A percentile compares a stretch with the other conserved stretches of the same genome.
phyloP scores from a whole-genome alignment of 2,797 vertebrate species.

The Chelon auratus region DNA sequence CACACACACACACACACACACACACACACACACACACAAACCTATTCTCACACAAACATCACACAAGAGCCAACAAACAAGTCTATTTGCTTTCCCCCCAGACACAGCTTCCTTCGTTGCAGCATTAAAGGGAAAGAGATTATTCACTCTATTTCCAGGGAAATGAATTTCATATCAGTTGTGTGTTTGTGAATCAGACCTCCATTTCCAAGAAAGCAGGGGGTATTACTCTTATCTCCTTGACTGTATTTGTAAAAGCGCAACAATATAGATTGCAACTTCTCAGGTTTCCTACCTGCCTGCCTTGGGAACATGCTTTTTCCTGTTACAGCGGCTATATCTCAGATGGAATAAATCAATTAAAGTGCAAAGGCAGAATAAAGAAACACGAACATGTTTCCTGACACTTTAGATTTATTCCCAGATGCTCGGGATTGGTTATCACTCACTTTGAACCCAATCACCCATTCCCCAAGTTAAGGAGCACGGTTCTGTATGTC shows the following conservation, averaged over 20 bases:
- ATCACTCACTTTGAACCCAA: slow-evolving; percentile 54
- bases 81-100: slow-evolving; percentile 62
- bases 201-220: slow-evolving; percentile 79
- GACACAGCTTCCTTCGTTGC: slow-evolving; percentile 53
- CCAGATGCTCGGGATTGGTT: slow-evolving; percentile 45
- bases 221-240: slow-evolving; percentile 79
- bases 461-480: slow-evolving; percentile 35
- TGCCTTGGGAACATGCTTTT: slow-evolving; percentile 52
- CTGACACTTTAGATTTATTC: slow-evolving; percentile 45
- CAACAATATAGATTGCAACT: slow-evolving; percentile 73
- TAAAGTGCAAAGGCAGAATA: slow-evolving; percentile 58
- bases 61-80: slow-evolving; percentile 55
- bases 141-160: slow-evolving; percentile 75
- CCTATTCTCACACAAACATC: slow-evolving; percentile 13
- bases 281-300: slow-evolving; percentile 74
- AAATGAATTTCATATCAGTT: slow-evolving; percentile 81
- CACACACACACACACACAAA: slow-evolving; percentile 7
- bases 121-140: slow-evolving; percentile 68
- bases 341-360: slow-evolving; percentile 76
- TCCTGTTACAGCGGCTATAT: slow-evolving; percentile 63
- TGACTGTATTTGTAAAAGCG: slow-evolving; percentile 77
- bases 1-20: slow-evolving; percentile 32
- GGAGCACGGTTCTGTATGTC: slow-evolving; percentile 19
- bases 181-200: slow-evolving; percentile 80
- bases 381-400: slow-evolving; percentile 55